Evolutionary conservation across 2,113 vertebrate genomes (phyloP).

Genomic region (Hiodon alosoides): DNA sequence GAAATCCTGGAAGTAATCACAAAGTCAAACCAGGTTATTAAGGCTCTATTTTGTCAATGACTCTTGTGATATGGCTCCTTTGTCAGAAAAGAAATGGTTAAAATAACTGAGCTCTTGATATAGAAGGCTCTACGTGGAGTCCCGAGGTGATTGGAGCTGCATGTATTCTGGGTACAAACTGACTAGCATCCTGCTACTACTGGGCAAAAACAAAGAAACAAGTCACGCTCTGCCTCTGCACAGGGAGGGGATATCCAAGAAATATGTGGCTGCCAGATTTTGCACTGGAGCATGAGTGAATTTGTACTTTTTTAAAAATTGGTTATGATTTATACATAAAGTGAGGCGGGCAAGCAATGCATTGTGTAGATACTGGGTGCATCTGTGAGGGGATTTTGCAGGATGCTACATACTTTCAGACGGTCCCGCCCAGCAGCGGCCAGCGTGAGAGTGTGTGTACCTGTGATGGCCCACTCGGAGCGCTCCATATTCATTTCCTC

Average conservation of each 20-base stretch:
- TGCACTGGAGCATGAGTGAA: no score
- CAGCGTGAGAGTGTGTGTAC: no score
- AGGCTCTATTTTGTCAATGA: constrained; percentile 21
- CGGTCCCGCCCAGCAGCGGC: no score
- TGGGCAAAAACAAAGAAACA: no score
- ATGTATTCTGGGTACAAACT: background rate
- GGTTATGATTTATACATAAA: background rate
- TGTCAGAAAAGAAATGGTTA: constrained; percentile 6
- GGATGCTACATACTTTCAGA: background rate
- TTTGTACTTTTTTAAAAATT: no score
- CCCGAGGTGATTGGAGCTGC: background rate
- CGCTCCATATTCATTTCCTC: background rate
- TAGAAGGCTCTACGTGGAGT: background rate
- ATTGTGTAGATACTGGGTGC: background rate
- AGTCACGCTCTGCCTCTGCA: no score
- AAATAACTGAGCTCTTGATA: constrained; percentile 17
- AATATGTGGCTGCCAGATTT: no score
- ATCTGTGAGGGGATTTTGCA: background rate
- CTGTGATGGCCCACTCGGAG: no score
- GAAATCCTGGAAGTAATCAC: background rate
- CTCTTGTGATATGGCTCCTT: constrained; percentile 7
- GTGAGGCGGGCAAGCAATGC: background rate
- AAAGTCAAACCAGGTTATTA: background rate
- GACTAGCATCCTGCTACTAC: background rate
- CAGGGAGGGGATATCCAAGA: no score